Evolutionary conservation across 2,797 vertebrate genomes (phyloP).

Genomic region (Neomorphus geoffroyi): DNA sequence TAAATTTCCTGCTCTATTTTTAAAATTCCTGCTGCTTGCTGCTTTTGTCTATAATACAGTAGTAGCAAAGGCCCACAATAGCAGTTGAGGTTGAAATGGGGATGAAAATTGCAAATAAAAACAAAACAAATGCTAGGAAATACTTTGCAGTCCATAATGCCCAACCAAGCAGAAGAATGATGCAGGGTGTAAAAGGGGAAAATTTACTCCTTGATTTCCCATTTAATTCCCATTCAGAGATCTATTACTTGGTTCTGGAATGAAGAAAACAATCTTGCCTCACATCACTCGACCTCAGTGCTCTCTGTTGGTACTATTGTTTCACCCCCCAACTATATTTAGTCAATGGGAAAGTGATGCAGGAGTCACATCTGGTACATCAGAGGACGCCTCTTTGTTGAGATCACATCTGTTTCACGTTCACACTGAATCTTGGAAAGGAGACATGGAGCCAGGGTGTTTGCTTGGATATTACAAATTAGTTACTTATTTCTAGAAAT

Average conservation of each 20-base stretch:
- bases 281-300: not conserved
- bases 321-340: not conserved
- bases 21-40: constrained; percentile 11
- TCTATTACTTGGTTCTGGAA: not conserved
- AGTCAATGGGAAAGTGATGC: constrained; percentile 9
- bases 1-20: constrained; percentile 51
- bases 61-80: constrained; percentile 21
- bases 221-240: not conserved
- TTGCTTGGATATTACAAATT: constrained; percentile 26
- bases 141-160: not conserved
- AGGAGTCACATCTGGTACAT: constrained; percentile 34
- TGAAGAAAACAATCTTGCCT: not conserved
- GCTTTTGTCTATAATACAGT: not conserved
- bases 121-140: not conserved
- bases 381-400: constrained; percentile 20
- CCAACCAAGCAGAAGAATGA: not conserved
- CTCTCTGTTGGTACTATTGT: not conserved
- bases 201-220: not conserved
- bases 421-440: constrained; percentile 51
- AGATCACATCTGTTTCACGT: constrained; percentile 55
- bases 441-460: constrained; percentile 9
- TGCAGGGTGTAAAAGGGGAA: not conserved
- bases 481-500: constrained; percentile 52
- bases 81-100: not conserved
- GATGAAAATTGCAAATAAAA: constrained; percentile 14